Evolutionary conservation across 2,797 vertebrate species (phyloP).

Genomic region (Anguilla anguilla): DNA sequence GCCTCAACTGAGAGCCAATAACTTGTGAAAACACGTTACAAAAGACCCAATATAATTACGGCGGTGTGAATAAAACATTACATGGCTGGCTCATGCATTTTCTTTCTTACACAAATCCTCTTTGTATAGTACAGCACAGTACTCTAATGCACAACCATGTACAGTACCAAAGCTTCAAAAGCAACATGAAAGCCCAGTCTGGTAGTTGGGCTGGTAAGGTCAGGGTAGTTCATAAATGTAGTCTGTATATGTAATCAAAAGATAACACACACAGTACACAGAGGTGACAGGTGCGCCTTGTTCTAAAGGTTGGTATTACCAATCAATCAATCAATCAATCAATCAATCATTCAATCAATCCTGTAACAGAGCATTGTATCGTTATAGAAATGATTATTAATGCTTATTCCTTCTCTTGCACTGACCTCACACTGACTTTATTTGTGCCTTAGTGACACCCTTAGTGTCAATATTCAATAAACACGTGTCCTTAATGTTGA

Average conservation of each 20-base stretch:
- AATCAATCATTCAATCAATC: neutral
- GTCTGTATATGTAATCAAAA: neutral
- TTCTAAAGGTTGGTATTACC: neutral
- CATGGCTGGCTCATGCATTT: neutral
- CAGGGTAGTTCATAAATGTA: neutral
- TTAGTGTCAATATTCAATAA: neutral
- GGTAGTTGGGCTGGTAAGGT: neutral
- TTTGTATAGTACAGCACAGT: neutral
- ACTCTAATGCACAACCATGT: neutral
- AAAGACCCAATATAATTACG: conserved; percentile 3
- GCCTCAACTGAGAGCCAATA: neutral
- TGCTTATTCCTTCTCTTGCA: neutral
- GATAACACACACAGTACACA: too few relatives aligned
- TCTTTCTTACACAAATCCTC: neutral
- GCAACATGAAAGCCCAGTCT: neutral
- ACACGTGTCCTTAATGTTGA: neutral
- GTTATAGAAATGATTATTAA: neutral
- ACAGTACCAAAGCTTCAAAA: neutral
- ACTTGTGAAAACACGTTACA: neutral
- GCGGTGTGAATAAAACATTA: neutral
- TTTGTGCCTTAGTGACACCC: neutral
- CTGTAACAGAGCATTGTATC: neutral
- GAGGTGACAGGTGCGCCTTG: neutral
- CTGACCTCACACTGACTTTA: neutral
- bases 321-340: neutral